phyloP scores from a whole-genome alignment of 2,113 vertebrate genomes.

The Clupea harengus region DNA sequence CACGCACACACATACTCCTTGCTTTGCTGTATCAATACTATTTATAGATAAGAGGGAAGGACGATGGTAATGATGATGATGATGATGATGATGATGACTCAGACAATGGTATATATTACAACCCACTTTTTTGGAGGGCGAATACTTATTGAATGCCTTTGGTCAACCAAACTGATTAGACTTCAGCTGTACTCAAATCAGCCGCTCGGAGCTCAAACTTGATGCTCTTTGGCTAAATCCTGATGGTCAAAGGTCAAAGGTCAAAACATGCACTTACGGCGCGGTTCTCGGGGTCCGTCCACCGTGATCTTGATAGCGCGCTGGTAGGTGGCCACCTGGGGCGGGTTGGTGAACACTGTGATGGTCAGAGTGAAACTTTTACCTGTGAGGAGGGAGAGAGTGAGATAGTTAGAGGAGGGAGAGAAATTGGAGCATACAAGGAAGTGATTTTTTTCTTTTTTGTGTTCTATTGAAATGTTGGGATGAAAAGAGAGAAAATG shows the following conservation, averaged over 20 bases:
- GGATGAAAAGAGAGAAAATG: too few relatives aligned
- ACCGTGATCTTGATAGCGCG: slow-evolving; percentile 97
- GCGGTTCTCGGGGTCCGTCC: slow-evolving; percentile 91
- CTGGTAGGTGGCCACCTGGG: slow-evolving; percentile 96
- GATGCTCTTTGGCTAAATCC: background rate
- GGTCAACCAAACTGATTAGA: background rate
- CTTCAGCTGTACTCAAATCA: background rate
- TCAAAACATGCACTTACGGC: slow-evolving; percentile 78
- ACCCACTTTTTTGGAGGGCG: background rate
- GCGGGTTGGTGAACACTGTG: slow-evolving; percentile 96
- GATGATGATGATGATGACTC: background rate
- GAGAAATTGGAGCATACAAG: background rate
- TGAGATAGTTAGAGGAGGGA: background rate
- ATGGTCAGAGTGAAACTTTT: slow-evolving; percentile 98
- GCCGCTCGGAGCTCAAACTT: background rate
- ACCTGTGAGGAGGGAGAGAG: slow-evolving; percentile 66
- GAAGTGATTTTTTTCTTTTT: too few relatives aligned
- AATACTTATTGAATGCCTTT: background rate
- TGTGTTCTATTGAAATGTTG: too few relatives aligned
- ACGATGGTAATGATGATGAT: slow-evolving; percentile 10
- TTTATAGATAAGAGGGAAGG: background rate
- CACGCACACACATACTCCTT: background rate
- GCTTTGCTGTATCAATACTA: slow-evolving; percentile 8
- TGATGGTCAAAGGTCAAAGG: background rate
- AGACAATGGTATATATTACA: background rate